Conservation (phyloP, 2,797 vertebrate genomes). For the Mormyrus hasselquistii region DNA sequence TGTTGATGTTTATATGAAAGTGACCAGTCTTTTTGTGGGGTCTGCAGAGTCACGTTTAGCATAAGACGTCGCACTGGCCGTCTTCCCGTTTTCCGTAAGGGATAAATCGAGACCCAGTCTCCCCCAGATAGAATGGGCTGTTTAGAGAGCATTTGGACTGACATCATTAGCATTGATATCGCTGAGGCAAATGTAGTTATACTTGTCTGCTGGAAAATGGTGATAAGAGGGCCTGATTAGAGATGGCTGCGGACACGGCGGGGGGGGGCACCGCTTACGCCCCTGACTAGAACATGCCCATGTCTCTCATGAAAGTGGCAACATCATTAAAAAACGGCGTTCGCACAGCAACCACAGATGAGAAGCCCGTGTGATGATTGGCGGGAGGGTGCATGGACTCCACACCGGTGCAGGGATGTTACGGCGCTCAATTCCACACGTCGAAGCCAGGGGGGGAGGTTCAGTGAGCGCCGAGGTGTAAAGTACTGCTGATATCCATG, state of each 20-base stretch:
- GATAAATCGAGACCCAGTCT: neutral
- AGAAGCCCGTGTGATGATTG: neutral
- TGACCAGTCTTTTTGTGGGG: neutral
- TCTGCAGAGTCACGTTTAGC: neutral
- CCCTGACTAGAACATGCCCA: neutral
- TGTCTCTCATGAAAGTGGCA: neutral
- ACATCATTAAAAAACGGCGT: neutral
- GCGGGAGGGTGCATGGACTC: neutral
- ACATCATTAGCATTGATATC: conserved; percentile 2
- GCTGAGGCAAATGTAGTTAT: neutral
- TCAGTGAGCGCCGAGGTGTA: neutral
- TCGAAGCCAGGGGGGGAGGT: neutral
- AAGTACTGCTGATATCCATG: neutral
- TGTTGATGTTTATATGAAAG: neutral
- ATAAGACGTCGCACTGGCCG: neutral
- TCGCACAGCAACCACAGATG: neutral
- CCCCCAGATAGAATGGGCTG: neutral
- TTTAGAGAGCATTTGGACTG: neutral
- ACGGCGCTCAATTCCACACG: neutral
- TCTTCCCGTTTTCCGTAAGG: neutral
- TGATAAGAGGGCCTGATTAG: neutral
- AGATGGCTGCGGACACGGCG: neutral
- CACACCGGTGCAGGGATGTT: neutral
- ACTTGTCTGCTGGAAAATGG: neutral
- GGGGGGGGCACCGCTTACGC: neutral